Evolutionary conservation across 2,888 invertebrate species (phyloP).

Genomic region (Cantharis rufa): DNA sequence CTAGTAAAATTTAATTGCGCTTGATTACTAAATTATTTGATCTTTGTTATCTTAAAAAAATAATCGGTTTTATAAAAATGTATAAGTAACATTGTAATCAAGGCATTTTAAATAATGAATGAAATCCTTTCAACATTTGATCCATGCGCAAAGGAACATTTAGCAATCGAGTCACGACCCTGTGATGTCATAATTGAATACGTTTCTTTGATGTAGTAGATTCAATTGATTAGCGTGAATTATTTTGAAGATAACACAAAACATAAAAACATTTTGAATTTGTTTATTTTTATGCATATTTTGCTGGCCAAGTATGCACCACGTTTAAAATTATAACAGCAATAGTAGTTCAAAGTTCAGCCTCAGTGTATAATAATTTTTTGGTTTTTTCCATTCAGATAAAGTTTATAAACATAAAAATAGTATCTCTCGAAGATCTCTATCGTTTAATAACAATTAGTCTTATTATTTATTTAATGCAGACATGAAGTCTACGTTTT

Average conservation of each 20-base stretch:
- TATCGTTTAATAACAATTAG: constrained; percentile 24
- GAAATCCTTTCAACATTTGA: neutral
- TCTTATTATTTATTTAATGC: constrained; percentile 15
- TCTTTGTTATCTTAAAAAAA: neutral
- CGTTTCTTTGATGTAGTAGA: constrained; percentile 6
- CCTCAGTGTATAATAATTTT: constrained; percentile 9
- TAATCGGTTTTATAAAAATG: neutral
- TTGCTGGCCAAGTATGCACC: constrained; percentile 8
- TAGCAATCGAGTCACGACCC: constrained; percentile 13
- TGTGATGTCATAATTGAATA: constrained; percentile 5
- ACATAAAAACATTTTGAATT: constrained; percentile 1
- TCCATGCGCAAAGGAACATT: neutral
- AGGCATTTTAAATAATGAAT: neutral
- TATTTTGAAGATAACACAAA: constrained; percentile 1
- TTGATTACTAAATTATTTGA: neutral
- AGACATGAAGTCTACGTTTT: constrained; percentile 18
- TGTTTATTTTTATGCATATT: constrained; percentile 9
- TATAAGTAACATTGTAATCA: neutral
- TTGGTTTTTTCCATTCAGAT: constrained; percentile 23
- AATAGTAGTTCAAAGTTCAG: constrained; percentile 22
- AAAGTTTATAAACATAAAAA: constrained; percentile 28
- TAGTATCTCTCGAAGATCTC: constrained; percentile 6
- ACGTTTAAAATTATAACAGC: constrained; percentile 9
- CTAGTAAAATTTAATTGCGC: neutral
- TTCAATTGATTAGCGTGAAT: constrained; percentile 21